phyloP scores from a whole-genome alignment of 2,888 invertebrate genomes.

The Campaea margaritaria region DNA sequence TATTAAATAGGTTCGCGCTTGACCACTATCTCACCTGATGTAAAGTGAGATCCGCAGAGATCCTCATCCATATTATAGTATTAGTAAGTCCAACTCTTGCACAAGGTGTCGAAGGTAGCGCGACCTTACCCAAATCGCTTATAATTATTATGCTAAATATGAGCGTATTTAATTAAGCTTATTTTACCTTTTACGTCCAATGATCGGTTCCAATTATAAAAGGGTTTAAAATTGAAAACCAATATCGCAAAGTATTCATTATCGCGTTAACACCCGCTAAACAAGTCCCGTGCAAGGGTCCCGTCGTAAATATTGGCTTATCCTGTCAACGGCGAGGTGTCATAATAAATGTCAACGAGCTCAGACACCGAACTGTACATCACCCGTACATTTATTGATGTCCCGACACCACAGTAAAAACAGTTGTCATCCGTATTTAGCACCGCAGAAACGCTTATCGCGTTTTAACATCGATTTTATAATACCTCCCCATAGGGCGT shows the following conservation, averaged over 20 bases:
- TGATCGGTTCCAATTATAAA: conserved; percentile 9
- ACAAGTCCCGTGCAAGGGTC: conserved; percentile 10
- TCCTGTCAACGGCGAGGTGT: conserved; percentile 30
- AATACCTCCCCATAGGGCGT: conserved; percentile 22
- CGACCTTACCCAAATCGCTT: background rate
- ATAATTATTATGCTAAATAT: background rate
- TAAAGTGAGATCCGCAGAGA: no score
- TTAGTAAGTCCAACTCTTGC: no score
- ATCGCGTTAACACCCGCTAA: conserved; percentile 8
- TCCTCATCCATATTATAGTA: no score
- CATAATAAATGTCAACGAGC: conserved; percentile 27
- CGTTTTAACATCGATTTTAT: conserved; percentile 14
- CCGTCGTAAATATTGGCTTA: conserved; percentile 21
- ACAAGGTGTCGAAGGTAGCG: background rate
- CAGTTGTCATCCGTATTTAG: conserved; percentile 36
- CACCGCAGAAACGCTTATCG: conserved; percentile 27
- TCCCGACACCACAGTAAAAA: conserved; percentile 35
- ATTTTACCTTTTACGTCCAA: background rate
- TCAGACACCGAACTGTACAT: conserved; percentile 18
- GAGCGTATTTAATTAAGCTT: background rate
- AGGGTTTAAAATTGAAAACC: conserved; percentile 5
- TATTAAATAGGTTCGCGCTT: no score
- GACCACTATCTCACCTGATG: no score
- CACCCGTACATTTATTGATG: conserved; percentile 33
- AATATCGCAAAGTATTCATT: background rate